Base-by-base conservation (phyloP, 1,140 invertebrate genomes). In the Ceratina australensis region DNA sequence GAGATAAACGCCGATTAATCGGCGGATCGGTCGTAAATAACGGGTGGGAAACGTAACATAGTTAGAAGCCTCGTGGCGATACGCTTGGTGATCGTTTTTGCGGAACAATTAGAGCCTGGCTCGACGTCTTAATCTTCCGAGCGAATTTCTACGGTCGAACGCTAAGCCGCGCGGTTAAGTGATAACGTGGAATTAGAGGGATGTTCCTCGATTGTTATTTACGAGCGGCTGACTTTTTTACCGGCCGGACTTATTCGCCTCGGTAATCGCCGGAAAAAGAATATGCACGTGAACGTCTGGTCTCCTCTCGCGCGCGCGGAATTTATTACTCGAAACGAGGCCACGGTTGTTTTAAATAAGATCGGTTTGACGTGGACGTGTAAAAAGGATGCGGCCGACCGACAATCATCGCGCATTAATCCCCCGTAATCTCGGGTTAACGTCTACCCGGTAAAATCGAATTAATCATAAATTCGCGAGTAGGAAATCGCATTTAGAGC, bases 1-100 rank as follows among this genome's bases (percentile, higher is more conserved):
- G 57, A 69, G 28, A 57, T 57, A 71, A 59, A 47, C 52, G 49
- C 12, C 16, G 65, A 67, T 67, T 67, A 67, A 67, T 67, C 47
- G 49, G 63, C 15, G 20, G 57, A 61, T 61, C 28, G 60, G 18
- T 68, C n/a, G 66, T 15, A 60, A 26, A 18, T 20, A 72, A 26
- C 18, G 22, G 20, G 20, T 26, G 8, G 15, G 16, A 20, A 3
- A 16, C 47, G 42, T 18, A 49, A 16, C 42, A 24, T 10, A 49
- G 49, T 13, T 33, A 33, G 16, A 18, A 24, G 3, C 15, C 18
- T 24, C 42, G n/a, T 49, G 16, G 16, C 16, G n/a, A n/a, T n/a
- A 52, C 26, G 5, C 22, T n/a, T 52, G 65, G 16, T 26, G 47
- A 18, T 67, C 24, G 47, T 67, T 67, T 67, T 67, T 52, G 65